phyloP scores from a whole-genome alignment of 1,140 invertebrate species.

The Zaprionus camerounensis region DNA sequence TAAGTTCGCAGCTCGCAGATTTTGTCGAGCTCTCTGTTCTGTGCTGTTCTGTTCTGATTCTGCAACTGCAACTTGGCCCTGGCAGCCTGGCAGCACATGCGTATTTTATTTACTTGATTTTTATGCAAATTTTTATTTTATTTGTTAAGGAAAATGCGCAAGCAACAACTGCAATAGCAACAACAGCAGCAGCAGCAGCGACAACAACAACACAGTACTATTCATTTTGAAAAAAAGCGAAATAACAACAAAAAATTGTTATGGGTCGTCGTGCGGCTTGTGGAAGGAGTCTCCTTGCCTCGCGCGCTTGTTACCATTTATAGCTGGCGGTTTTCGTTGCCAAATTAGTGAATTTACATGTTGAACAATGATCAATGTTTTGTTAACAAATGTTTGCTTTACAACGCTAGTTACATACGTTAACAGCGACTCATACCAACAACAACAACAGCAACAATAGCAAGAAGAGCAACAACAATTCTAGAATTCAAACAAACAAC shows the following conservation, averaged over 20 bases:
- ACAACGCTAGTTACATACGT: constrained; percentile 51
- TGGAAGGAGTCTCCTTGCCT: constrained; percentile 42
- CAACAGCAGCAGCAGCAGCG: constrained; percentile 36
- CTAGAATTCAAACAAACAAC: constrained; percentile 51
- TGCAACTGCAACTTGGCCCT: constrained; percentile 8
- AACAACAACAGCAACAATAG: constrained; percentile 37
- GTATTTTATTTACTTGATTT: constrained; percentile 79
- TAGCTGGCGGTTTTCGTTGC: constrained; percentile 73
- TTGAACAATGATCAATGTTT: constrained; percentile 83
- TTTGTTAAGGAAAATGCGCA: constrained; percentile 64
- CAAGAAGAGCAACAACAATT: constrained; percentile 29
- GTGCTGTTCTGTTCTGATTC: constrained; percentile 59
- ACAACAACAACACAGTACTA: constrained; percentile 55
- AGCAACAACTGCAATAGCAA: constrained; percentile 20
- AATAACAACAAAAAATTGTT: constrained; percentile 64
- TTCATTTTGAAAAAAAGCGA: constrained; percentile 57
- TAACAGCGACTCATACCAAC: constrained; percentile 45
- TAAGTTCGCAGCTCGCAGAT: constrained; percentile 75
- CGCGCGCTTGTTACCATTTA: constrained; percentile 76
- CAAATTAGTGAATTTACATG: constrained; percentile 83
- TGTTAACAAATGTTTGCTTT: constrained; percentile 80
- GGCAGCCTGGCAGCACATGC: constrained; percentile 50
- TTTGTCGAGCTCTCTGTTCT: constrained; percentile 44
- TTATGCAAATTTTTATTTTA: constrained; percentile 78
- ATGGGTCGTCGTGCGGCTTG: constrained; percentile 57